Base-by-base conservation (phyloP, 1,140 invertebrate species). In the Aradophagus sp. region DNA sequence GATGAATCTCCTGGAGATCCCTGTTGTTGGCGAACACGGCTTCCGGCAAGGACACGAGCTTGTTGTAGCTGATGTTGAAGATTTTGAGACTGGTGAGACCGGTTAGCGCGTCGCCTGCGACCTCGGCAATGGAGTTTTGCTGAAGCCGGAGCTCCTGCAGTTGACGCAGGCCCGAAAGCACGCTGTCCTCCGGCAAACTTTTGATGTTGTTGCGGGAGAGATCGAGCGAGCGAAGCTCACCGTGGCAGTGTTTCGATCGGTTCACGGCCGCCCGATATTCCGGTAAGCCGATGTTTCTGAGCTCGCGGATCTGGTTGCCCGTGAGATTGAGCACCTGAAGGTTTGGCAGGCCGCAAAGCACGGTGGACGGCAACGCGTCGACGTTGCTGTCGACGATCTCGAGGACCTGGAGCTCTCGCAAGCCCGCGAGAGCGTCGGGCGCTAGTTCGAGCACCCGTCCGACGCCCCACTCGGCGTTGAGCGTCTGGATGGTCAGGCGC, bases 351-450 rank as follows among this genome's bases (percentile, higher is more conserved):
- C 90, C 88, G 78, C 94, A 95, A 44, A 95, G 90, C 19, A 92
- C 87, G 31, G 89, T 90, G 8, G 89, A 89, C 1, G 94, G 93
- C 66, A 96, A 78, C 1, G 89, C 87, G 42, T 90, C 87, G 38
- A 97, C 89, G 83, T 95, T 95, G 84, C 95, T 96, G 77, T 93
- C 89, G 41, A 90, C 88, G 65, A 97, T 84, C 86, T 96, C 91
- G 55, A 97, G 86, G 10, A 88, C 88, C 71, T 93, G 92, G 16
- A 95, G 83, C 80, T 94, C 92, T 66, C 90, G 89, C 10, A 95
- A 84, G 23, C 92, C 92, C 71, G 88, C 87, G 45, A 95, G 88
- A 39, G 92, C 89, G 59, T 89, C 89, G 50, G 88, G 84, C 26
- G 88, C 88, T 50, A 94, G 79, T 65, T 93, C 91, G 71, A 94